Base-by-base conservation (phyloP, 2,888 invertebrate species). In the Hetaerina titia region DNA sequence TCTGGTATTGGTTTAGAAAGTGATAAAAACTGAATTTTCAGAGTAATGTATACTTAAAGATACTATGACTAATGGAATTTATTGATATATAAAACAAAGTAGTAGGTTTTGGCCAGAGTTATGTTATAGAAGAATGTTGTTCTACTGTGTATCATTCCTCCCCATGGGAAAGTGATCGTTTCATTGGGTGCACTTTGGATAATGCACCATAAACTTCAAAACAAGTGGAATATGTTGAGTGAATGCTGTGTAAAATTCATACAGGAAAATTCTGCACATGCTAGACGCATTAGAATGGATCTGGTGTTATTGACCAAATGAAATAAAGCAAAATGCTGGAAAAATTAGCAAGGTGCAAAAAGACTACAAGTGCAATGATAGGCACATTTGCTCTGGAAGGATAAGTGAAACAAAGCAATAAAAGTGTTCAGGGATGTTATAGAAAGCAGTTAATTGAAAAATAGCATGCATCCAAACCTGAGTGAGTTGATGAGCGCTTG, bases 51-150 rank as follows among this genome's bases (percentile, higher is more conserved):
- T 92, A 92, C 92, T 92, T 92, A 57, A 69, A 92, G 56, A 92
- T 92, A 92, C 69, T 69, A 56, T 45, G 69, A 92, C 69, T 92
- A 92, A 56, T 69, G 69, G 69, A 92, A 92, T 69, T 56, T 69
- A 69, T 69, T 92, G 92, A 92, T 57, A 69, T 92, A 74, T 92
- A 56, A 56, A 92, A 92, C 45, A 56, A 92, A 92, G n/a, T 92
- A 69, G 92, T 92, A 92, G 92, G 92, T 92, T 92, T 92, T 92
- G 92, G 92, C 92, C 92, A 74, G 92, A 92, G 92, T 92, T 92
- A 92, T n/a, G 69, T 92, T 56, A 58, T 56, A 74, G 69, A 69
- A 69, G 56, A 92, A 69, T 92, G 92, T 92, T 64, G 92, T 92
- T 92, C 64, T 74, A 90, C 63, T 64, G 92, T 92, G 92, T 92